These are phyloP conservation scores for Archegozetes longisetosus DNA, from an alignment of 1,140 invertebrate species.

Conservation along the genomic window DNA sequence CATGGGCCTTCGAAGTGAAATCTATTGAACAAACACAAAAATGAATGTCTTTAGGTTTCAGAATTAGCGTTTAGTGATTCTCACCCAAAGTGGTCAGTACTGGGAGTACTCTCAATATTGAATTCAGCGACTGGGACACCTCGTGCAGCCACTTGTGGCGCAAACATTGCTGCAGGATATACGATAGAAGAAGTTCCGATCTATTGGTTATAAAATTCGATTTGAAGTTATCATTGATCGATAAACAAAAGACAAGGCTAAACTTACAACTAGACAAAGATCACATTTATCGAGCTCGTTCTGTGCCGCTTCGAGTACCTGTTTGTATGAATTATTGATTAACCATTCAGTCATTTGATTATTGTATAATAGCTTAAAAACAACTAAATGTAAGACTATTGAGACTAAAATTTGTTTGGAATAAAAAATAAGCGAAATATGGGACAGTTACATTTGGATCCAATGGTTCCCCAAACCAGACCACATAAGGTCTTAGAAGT, in stretches of 20 bases:
- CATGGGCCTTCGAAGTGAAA: conserved; percentile 19
- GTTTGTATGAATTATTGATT: too few relatives aligned
- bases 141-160: conserved; percentile 52
- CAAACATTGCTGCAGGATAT: conserved; percentile 83
- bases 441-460: conserved; percentile 28
- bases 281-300: conserved; percentile 53
- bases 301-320: conserved; percentile 44
- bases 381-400: background rate
- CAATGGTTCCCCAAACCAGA: conserved; percentile 78
- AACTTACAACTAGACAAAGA: conserved; percentile 59
- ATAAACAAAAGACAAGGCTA: background rate
- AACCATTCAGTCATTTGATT: too few relatives aligned
- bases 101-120: conserved; percentile 61
- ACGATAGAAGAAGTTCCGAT: conserved; percentile 64
- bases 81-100: conserved; percentile 50
- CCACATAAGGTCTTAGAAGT: conserved; percentile 63
- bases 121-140: conserved; percentile 74
- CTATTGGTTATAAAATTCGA: conserved; percentile 21
- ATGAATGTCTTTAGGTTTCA: background rate
- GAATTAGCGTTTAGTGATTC: conserved; percentile 14
- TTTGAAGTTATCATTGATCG: background rate
- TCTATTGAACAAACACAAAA: background rate
- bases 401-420: background rate
- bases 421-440: background rate
- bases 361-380: too few relatives aligned